Evolutionary conservation across 2,888 invertebrate species (phyloP), one percentile per base, ranked within the genome.

Genomic region (Gerosis bhagava): DNA sequence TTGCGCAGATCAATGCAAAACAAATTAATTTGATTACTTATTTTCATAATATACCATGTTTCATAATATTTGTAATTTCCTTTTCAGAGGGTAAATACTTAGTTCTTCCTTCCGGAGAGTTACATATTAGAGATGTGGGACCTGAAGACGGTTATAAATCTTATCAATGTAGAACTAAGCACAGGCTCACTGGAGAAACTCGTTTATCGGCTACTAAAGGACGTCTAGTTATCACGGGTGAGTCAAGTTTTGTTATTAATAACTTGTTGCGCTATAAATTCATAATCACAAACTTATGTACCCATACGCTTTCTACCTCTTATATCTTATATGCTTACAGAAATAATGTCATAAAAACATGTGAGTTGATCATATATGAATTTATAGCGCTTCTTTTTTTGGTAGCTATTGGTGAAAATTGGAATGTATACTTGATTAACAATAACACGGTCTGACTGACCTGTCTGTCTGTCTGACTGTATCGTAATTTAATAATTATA

Each of bases 121-220:
- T 98, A 57, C 98, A 98, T 83, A 97, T 98, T 68, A 94, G 96
- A 72, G 97, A 98, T 90, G 97, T 98, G 53, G 96, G 96, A 79
- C 96, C 96, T 55, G 97, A 97, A 79, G 98, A 98, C 82, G 97
- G 97, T 54, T 96, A 96, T 84, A 96, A 97, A 84, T 95, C 96
- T 51, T 97, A 97, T 77, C 97, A 97, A 83, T 97, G 97, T 79
- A 93, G 97, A 64, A 97, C 97, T 50, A 97, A 97, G 79, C 97
- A 97, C 77, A 93, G 97, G 68, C 91, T 97, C 44, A 97, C 97
- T 61, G 97, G 97, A 60, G 97, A 97, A 91, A 97, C 97, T 46
- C 91, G 97, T 75, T 90, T 97, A 60, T 97, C 97, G 65, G 97
- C 97, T 44, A 97, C 97, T 49, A 97, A 97, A 77, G 97, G 97